phyloP scores from a whole-genome alignment of 1,140 invertebrate genomes.

The Metaphire vulgaris region DNA sequence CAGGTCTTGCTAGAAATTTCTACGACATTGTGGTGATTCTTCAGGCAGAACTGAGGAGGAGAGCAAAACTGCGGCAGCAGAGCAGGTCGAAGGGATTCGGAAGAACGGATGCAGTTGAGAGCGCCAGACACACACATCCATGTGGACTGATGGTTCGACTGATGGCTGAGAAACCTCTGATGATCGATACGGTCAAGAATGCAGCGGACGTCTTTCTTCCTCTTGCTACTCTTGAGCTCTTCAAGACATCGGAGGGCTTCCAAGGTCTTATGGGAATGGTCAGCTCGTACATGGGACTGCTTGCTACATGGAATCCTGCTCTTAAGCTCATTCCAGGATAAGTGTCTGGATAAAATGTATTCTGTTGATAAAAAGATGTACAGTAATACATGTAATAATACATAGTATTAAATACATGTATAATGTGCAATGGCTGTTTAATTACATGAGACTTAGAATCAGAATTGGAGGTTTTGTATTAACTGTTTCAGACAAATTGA shows the following conservation, averaged over 20 bases:
- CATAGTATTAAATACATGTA: too few relatives aligned
- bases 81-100: too few relatives aligned
- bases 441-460: too few relatives aligned
- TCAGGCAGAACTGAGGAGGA: slow-evolving; percentile 50
- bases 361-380: not conserved
- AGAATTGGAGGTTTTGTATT: too few relatives aligned
- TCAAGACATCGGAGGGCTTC: slow-evolving; percentile 65
- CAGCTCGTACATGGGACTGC: slow-evolving; percentile 67
- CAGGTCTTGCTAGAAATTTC: slow-evolving; percentile 69
- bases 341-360: not conserved
- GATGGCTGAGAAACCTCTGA: slow-evolving; percentile 51
- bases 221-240: slow-evolving; percentile 66
- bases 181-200: slow-evolving; percentile 76
- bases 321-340: slow-evolving; percentile 47
- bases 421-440: too few relatives aligned
- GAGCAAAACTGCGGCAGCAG: slow-evolving; percentile 42
- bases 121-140: not conserved
- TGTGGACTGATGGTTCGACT: slow-evolving; percentile 26
- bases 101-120: slow-evolving; percentile 28
- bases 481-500: too few relatives aligned
- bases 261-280: slow-evolving; percentile 70
- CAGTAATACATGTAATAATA: too few relatives aligned
- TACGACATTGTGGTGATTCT: slow-evolving; percentile 66
- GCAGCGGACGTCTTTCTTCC: slow-evolving; percentile 77
- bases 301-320: slow-evolving; percentile 64